phyloP scores from a whole-genome alignment of 2,113 vertebrate genomes.

The Athene cunicularia region DNA sequence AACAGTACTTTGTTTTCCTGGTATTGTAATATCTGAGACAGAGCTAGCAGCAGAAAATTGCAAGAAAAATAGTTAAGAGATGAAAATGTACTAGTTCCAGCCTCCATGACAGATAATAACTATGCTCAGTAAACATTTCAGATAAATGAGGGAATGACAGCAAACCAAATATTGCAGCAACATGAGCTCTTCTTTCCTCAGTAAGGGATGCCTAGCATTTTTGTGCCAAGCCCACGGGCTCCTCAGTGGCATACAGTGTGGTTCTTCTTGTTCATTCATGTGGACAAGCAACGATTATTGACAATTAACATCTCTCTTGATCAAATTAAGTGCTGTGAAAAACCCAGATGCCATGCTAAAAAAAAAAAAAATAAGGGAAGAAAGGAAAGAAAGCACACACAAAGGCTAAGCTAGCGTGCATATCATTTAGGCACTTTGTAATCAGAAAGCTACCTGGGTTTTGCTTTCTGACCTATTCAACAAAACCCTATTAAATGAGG shows the following conservation, averaged over 20 bases:
- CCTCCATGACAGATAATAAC: not conserved
- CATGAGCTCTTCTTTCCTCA: not conserved
- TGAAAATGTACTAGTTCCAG: not conserved
- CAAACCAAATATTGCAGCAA: not conserved
- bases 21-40: not conserved
- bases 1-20: not conserved
- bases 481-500: slow-evolving; percentile 31
- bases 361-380: not conserved
- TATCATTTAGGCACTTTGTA: not conserved
- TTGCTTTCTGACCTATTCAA: slow-evolving; percentile 19
- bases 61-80: not conserved
- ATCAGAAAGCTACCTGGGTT: slow-evolving; percentile 20
- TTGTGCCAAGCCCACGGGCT: not conserved
- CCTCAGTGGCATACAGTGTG: not conserved
- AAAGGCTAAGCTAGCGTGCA: not conserved
- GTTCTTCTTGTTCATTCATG: slow-evolving; percentile 19
- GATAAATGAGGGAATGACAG: not conserved
- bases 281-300: not conserved
- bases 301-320: slow-evolving; percentile 50
- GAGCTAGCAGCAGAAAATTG: not conserved
- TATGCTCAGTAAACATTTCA: slow-evolving; percentile 1
- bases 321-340: slow-evolving; percentile 44
- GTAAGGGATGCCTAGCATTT: not conserved
- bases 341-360: not conserved
- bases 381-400: not conserved